Conservation (phyloP, 2,113 vertebrate species). For the Pelvicachromis taeniatus region DNA sequence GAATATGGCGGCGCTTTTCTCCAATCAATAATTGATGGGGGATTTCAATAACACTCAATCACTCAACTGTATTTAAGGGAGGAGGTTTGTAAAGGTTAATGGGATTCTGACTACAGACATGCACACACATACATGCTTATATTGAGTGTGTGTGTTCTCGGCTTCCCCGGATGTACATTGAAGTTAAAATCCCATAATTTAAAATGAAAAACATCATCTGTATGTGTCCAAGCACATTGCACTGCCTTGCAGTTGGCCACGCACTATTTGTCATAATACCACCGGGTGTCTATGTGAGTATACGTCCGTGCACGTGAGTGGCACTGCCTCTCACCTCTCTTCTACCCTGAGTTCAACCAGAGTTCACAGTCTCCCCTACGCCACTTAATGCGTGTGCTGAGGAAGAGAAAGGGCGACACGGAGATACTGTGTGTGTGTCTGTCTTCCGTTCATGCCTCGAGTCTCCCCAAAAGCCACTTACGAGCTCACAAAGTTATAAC, state of each 20-base stretch:
- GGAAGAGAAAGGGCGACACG: not conserved
- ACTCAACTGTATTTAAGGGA: slow-evolving; percentile 39
- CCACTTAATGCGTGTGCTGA: slow-evolving; percentile 48
- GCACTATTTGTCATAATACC: not conserved
- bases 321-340: slow-evolving; percentile 61
- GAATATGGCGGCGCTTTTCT: not conserved
- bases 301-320: slow-evolving; percentile 20
- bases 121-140: not conserved
- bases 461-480: slow-evolving; percentile 68
- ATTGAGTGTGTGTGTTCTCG: not conserved
- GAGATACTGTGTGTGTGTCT: not conserved
- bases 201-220: not conserved
- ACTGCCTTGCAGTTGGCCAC: not conserved
- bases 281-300: not conserved
- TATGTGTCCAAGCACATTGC: not conserved
- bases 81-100: slow-evolving; percentile 31
- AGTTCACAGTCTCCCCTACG: slow-evolving; percentile 68
- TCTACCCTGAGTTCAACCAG: slow-evolving; percentile 70
- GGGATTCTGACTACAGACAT: slow-evolving; percentile 21
- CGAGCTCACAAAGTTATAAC: slow-evolving; percentile 47
- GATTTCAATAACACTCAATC: slow-evolving; percentile 33
- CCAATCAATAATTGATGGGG: slow-evolving; percentile 38
- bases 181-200: not conserved
- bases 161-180: not conserved
- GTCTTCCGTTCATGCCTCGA: slow-evolving; percentile 25